A percentile compares a stretch with the other conserved stretches of the same genome.
These are phyloP conservation scores for Aptenodytes patagonicus DNA, from an alignment of 2,113 vertebrate species.

Conservation along the genomic window DNA sequence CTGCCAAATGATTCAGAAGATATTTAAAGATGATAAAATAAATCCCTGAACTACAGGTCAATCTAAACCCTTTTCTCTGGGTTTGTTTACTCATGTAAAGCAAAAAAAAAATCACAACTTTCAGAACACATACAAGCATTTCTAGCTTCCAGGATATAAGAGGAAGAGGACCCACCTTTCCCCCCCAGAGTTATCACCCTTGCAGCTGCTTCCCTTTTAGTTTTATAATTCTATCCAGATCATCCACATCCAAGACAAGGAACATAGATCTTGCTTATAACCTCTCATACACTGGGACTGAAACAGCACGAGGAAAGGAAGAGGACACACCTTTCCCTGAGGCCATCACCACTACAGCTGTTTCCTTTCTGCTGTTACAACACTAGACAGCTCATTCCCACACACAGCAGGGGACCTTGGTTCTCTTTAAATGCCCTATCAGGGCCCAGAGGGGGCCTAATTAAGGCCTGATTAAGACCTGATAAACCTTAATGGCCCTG, in stretches of 20 bases:
- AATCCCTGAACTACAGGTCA: neutral
- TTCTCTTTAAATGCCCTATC: neutral
- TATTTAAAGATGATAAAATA: neutral
- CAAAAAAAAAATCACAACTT: neutral
- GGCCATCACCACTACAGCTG: neutral
- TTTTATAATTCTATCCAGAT: neutral
- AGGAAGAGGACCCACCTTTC: constrained; percentile 17
- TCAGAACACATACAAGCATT: neutral
- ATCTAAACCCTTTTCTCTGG: neutral
- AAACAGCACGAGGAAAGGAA: neutral
- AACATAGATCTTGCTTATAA: neutral
- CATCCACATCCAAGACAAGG: neutral
- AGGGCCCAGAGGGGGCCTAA: neutral
- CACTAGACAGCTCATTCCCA: neutral
- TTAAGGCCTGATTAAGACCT: neutral
- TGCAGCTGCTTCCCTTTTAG: constrained; percentile 47
- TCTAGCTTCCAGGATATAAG: neutral
- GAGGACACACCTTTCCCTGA: constrained; percentile 50
- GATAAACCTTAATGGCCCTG: neutral
- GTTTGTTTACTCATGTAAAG: neutral
- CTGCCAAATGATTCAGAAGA: neutral
- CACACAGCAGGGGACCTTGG: neutral
- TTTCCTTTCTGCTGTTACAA: neutral
- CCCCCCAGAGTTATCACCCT: neutral
- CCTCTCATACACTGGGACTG: neutral